These are phyloP conservation scores for Anthophora plumipes DNA, from an alignment of 2,888 invertebrate species.

Conservation along the genomic window DNA sequence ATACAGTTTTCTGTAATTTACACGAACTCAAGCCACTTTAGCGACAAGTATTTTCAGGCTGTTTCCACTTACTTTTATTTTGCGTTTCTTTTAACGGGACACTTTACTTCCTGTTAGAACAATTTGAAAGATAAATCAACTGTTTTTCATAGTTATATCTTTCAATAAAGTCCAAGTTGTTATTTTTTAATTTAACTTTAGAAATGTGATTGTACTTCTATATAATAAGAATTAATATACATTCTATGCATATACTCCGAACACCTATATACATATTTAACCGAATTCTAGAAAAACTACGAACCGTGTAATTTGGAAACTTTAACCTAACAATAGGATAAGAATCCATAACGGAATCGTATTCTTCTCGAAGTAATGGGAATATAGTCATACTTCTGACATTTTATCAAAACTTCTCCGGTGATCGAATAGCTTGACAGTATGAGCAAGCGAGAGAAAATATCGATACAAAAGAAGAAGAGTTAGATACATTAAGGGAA, in stretches of 20 bases:
- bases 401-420: constrained; percentile 32
- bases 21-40: not conserved
- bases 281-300: not conserved
- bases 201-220: too few relatives aligned
- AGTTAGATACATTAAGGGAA: constrained; percentile 26
- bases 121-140: too few relatives aligned
- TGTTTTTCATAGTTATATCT: too few relatives aligned
- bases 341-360: not conserved
- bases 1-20: not conserved
- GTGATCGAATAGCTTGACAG: constrained; percentile 9
- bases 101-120: too few relatives aligned
- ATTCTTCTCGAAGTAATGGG: not conserved
- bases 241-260: too few relatives aligned
- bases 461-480: constrained; percentile 34
- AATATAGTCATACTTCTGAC: not conserved
- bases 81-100: not conserved
- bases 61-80: not conserved
- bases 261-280: not conserved
- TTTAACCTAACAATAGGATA: not conserved
- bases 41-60: not conserved
- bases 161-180: too few relatives aligned
- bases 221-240: too few relatives aligned
- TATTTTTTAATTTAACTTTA: too few relatives aligned
- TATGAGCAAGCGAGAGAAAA: constrained; percentile 3
- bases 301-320: not conserved